Evolutionary conservation across 2,113 vertebrate genomes (phyloP).

Genomic region (Micronisus gabar): DNA sequence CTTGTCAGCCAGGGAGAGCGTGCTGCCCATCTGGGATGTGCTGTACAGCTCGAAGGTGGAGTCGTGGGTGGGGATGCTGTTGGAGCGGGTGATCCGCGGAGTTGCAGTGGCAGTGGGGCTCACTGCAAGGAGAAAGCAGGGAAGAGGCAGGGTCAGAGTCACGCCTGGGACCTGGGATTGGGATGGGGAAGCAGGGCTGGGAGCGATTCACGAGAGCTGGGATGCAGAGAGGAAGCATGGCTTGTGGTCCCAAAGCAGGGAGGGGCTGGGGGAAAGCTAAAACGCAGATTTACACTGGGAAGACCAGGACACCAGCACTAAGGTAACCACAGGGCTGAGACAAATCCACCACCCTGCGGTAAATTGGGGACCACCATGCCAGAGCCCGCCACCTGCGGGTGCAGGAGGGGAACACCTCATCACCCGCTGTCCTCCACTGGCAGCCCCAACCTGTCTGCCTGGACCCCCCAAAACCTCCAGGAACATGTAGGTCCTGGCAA

Average conservation of each 20-base stretch:
- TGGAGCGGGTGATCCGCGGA: constrained; percentile 93
- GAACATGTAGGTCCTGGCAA: not conserved
- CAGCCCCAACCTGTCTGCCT: not conserved
- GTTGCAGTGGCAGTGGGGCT: constrained; percentile 81
- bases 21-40: constrained; percentile 90
- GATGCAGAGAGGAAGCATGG: not conserved
- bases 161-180: not conserved
- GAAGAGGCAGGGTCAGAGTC: constrained; percentile 46
- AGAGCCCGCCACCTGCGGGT: not conserved
- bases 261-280: not conserved
- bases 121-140: constrained; percentile 69
- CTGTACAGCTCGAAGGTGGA: constrained; percentile 88
- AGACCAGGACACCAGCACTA: not conserved
- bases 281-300: not conserved
- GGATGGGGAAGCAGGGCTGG: not conserved
- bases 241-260: not conserved
- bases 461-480: not conserved
- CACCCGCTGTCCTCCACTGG: not conserved
- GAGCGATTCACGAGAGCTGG: not conserved
- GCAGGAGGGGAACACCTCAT: not conserved
- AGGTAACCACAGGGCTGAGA: not conserved
- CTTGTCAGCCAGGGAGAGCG: constrained; percentile 89
- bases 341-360: not conserved
- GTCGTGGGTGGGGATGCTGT: constrained; percentile 95
- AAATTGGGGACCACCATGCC: not conserved